phyloP scores from a whole-genome alignment of 1,140 invertebrate species.

The Hyphantria cunea region DNA sequence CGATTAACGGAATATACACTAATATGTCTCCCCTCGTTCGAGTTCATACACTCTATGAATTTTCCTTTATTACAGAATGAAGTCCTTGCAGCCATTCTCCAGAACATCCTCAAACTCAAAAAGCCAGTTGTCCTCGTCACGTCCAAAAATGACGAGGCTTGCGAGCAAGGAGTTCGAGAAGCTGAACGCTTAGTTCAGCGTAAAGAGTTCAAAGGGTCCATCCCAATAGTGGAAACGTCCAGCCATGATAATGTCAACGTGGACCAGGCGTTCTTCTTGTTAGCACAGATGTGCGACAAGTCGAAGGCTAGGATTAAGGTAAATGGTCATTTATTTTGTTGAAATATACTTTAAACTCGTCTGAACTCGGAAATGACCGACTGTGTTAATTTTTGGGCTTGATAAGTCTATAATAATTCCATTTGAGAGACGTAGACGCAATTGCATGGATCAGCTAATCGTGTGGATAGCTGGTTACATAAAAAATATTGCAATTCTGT shows the following conservation, averaged over 20 bases:
- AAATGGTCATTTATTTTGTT: conserved; percentile 11
- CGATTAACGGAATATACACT: too few relatives aligned
- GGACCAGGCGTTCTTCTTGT: conserved; percentile 94
- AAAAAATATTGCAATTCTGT: too few relatives aligned
- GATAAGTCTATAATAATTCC: too few relatives aligned
- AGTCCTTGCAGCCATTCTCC: conserved; percentile 90
- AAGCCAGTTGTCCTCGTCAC: conserved; percentile 97
- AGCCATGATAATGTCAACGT: conserved; percentile 98
- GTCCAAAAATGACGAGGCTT: conserved; percentile 97
- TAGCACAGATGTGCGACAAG: conserved; percentile 95
- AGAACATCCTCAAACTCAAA: conserved; percentile 94
- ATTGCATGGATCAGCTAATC: too few relatives aligned
- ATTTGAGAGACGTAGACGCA: too few relatives aligned
- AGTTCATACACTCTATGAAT: neutral
- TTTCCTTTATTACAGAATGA: conserved; percentile 80
- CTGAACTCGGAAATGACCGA: too few relatives aligned
- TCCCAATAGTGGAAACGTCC: conserved; percentile 96
- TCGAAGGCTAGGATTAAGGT: conserved; percentile 83
- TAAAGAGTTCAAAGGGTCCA: conserved; percentile 95
- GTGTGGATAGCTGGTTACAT: too few relatives aligned
- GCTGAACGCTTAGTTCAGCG: conserved; percentile 93
- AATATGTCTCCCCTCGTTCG: too few relatives aligned
- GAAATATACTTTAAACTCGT: too few relatives aligned
- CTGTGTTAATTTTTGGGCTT: too few relatives aligned
- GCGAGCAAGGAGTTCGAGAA: conserved; percentile 93